phyloP scores from a whole-genome alignment of 2,888 invertebrate genomes.

The Cantharis lateralis region DNA sequence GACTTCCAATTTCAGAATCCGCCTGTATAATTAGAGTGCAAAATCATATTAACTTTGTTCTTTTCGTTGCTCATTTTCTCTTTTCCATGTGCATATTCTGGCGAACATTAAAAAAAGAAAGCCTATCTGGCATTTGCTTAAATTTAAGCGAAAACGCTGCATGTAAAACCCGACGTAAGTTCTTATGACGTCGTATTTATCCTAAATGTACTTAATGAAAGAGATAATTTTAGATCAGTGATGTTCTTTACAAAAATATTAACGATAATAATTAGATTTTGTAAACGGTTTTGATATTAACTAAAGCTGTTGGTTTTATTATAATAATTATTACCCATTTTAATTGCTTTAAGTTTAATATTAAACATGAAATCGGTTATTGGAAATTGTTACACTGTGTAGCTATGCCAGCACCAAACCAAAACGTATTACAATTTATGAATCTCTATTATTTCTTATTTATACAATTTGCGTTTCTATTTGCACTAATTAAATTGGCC shows the following conservation, averaged over 20 bases:
- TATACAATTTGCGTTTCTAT: not conserved
- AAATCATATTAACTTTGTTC: constrained; percentile 37
- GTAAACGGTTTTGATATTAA: constrained; percentile 28
- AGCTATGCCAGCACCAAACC: not conserved
- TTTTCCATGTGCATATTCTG: constrained; percentile 16
- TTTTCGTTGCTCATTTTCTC: constrained; percentile 31
- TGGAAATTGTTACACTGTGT: not conserved
- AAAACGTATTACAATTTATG: not conserved
- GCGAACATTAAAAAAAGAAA: constrained; percentile 19
- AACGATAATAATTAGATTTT: constrained; percentile 34
- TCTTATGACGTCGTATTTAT: constrained; percentile 42
- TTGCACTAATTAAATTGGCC: not conserved
- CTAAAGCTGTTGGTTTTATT: constrained; percentile 27
- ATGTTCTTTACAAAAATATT: constrained; percentile 41
- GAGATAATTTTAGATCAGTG: constrained; percentile 39
- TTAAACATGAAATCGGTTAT: constrained; percentile 24
- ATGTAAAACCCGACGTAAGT: constrained; percentile 31
- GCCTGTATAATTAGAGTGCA: constrained; percentile 46
- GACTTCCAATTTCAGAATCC: constrained; percentile 54
- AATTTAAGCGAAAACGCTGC: constrained; percentile 23
- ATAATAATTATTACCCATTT: constrained; percentile 24
- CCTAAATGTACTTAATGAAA: constrained; percentile 40
- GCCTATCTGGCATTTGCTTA: constrained; percentile 15
- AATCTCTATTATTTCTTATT: not conserved
- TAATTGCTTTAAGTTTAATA: constrained; percentile 28